A percentile compares a stretch with the other conserved stretches of the same genome.
phyloP scores from a whole-genome alignment of 1,140 invertebrate species.

The Lepidostoma basale region DNA sequence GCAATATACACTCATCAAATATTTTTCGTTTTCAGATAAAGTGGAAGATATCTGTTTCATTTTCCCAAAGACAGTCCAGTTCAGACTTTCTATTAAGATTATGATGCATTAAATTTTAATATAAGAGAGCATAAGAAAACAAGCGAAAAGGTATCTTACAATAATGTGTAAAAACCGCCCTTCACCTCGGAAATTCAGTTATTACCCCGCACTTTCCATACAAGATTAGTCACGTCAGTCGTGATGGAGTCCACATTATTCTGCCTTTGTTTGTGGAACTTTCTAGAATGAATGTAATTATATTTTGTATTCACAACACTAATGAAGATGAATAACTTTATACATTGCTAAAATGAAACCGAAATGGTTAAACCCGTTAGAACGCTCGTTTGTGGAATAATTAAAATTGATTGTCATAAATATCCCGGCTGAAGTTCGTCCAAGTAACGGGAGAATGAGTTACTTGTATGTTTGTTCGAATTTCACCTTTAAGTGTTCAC shows the following conservation, averaged over 20 bases:
- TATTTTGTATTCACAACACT: constrained; percentile 34
- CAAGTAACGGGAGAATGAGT: neutral
- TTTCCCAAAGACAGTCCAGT: too few relatives aligned
- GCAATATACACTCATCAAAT: too few relatives aligned
- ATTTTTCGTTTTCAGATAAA: too few relatives aligned
- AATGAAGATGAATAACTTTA: constrained; percentile 42
- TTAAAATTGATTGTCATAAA: constrained; percentile 27
- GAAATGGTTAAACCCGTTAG: constrained; percentile 7
- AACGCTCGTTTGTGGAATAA: constrained; percentile 10
- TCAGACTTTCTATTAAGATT: too few relatives aligned
- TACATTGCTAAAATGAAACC: constrained; percentile 13
- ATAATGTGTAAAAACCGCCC: too few relatives aligned
- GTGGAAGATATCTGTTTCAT: too few relatives aligned
- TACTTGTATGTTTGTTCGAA: neutral
- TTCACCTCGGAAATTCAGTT: too few relatives aligned
- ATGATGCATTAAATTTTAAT: too few relatives aligned
- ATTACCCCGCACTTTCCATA: constrained; percentile 8
- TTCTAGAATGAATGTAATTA: constrained; percentile 29
- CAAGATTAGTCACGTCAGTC: constrained; percentile 28
- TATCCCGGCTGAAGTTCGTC: constrained; percentile 6
- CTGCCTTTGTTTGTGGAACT: constrained; percentile 26
- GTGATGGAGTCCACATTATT: constrained; percentile 28
- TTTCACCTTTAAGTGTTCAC: neutral
- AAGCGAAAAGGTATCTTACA: too few relatives aligned
- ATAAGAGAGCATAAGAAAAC: too few relatives aligned